Evolutionary conservation across 2,888 invertebrate species (phyloP), one percentile per base, ranked within the genome.

Genomic region (Drosophila fulvimacula): DNA sequence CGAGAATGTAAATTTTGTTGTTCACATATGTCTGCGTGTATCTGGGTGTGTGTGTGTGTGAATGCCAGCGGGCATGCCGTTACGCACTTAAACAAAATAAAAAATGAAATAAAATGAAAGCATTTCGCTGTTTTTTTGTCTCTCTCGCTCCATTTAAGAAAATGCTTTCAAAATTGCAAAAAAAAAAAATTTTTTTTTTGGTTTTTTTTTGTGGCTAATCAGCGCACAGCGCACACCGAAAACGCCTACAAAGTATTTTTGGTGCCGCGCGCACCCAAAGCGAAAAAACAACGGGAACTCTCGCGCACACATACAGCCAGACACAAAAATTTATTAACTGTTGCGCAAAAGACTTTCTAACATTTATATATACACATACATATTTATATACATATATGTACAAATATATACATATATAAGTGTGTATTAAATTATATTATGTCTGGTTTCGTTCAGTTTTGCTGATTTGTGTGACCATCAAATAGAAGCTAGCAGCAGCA

Each of bases 211-310:
- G 61, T 65, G 60, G 75, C 72, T 87, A 84, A 79, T 89, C 79
- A 87, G 81, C 81, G 65, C 65, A 34, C 57, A 58, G 48, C 44
- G 44, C 53, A 49, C 32, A 67, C 51, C 34, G 53, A 76, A 75
- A 86, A 69, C 76, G 81, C 79, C 83, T 81, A 74, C 73, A 70
- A 81, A 64, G 78, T 88, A 84, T 84, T 84, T 88, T 84, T 88
- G 88, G 87, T 78, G 72, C 52, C 62, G 39, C 53, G 62, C 69
- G 53, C 57, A 66, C 51, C 61, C 46, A 55, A 64, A 75, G 46
- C 44, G 75, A 76, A 61, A 82, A 76, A 53, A 52, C 57, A 53
- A 48, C 60, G 44, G 38, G 52, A 53, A 56, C 48, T 61, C 49
- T 57, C 41, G 44, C 41, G 51, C 30, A 52, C 19, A 38, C 10